Percentiles rank a stretch among this genome's conserved stretches.
phyloP scores from a whole-genome alignment of 2,888 invertebrate genomes.

The Megamerina dolium region DNA sequence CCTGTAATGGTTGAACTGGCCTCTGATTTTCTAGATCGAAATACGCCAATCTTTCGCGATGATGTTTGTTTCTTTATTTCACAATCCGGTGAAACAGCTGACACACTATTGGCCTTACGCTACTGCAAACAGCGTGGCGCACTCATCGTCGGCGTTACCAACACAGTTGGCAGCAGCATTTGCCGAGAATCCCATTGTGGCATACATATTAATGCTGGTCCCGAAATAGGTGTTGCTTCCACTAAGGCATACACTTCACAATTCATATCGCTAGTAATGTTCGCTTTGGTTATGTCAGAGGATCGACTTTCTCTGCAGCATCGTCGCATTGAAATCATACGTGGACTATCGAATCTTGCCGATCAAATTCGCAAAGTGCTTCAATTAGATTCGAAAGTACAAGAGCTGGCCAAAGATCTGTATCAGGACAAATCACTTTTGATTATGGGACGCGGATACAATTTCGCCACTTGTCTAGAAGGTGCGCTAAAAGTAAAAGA shows the following conservation, averaged over 20 bases:
- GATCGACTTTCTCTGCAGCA: slow-evolving; percentile 89
- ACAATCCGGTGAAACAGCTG: slow-evolving; percentile 97
- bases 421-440: slow-evolving; percentile 90
- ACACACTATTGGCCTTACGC: slow-evolving; percentile 87
- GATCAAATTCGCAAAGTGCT: slow-evolving; percentile 86
- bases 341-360: slow-evolving; percentile 78
- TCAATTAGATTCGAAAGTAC: slow-evolving; percentile 78
- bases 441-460: slow-evolving; percentile 98
- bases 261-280: slow-evolving; percentile 97
- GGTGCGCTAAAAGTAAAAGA: slow-evolving; percentile 98
- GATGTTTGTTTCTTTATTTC: slow-evolving; percentile 99
- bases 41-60: slow-evolving; percentile 97
- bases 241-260: slow-evolving; percentile 99
- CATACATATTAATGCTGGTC: slow-evolving; percentile 98
- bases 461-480: slow-evolving; percentile 98
- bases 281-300: slow-evolving; percentile 95
- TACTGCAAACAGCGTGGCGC: slow-evolving; percentile 98
- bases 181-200: slow-evolving; percentile 99
- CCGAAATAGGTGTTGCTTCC: slow-evolving; percentile 99
- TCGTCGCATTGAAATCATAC: slow-evolving; percentile 82
- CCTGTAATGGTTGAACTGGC: slow-evolving; percentile 99
- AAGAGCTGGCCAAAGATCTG: slow-evolving; percentile 79
- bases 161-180: slow-evolving; percentile 98
- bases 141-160: slow-evolving; percentile 95
- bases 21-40: slow-evolving; percentile 95